Base-by-base conservation (phyloP, 2,113 vertebrate genomes). In the Micromys minutus region DNA sequence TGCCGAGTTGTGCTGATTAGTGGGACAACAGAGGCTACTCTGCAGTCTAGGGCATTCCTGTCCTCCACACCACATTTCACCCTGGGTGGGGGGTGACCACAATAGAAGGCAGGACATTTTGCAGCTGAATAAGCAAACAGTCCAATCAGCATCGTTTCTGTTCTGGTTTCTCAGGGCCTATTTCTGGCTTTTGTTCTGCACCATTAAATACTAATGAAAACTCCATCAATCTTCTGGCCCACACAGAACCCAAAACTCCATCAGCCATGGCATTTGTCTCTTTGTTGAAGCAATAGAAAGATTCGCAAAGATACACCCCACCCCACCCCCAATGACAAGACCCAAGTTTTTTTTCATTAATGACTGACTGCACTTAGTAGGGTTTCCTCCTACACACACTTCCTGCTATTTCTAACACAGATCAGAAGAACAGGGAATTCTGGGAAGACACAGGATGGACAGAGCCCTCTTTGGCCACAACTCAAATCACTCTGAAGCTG, bases 41-140 rank as follows among this genome's bases (percentile, higher is more conserved):
- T 39, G 24, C 75, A 15, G 84, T 17, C 5, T 34, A 67, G 36
- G 95, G 90, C 63, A 83, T 90, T 26, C 94, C 93, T 95, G 92
- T 95, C 77, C 74, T 69, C 45, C 42, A 36, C 45, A 76, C 12
- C 29, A 45, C 59, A 67, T n/a, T 81, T 71, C 87, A 1, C 26
- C 84, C 45, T 5, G 84, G 59, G 63, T 16, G 24, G 36, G 4
- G 57, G 6, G 59, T 94, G 81, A 86, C 91, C 94, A 97, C 96
- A 97, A 96, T 95, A 95, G 97, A 34, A 92, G 75, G 80, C 26
- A 90, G 63, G 85, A 63, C 16, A 63, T 79, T 69, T 47, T 94
- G 92, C 65, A 88, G 87, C 87, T 95, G 97, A 98, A 95, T 94
- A 93, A 97, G 92, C 89, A 96, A 96, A 84, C 80, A 89, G 85